Base-by-base conservation (phyloP, 1,140 invertebrate species). In the Drosophila setifemur region DNA sequence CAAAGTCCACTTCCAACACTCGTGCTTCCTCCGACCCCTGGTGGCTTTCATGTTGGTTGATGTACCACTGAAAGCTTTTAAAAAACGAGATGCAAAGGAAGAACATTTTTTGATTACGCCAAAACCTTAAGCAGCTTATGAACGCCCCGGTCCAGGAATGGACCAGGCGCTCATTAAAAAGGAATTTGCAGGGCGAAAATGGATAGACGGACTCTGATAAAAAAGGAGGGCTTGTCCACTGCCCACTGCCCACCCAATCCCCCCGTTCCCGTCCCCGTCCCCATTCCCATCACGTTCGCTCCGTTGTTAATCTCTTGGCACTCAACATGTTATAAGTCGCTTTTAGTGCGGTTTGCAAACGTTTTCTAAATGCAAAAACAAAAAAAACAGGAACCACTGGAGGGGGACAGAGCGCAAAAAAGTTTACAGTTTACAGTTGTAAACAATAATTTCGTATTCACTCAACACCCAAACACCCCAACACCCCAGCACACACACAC, bases 381-480 rank as follows among this genome's bases (percentile, higher is more conserved):
- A 60, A 21, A 35, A 43, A 67, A 48, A 43, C 42, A 23, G 43
- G 37, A 35, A 21, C 48, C 63, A 39, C 23, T 19, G 18, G 2
- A 16, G 19, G 37, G 25, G 44, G 26, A 16, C 29, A 4, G 44
- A 40, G 29, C 50, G 57, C 12, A 33, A 43, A n/a, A 40, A 48
- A 82, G 81, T 58, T 49, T 72, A 79, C 78, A 86, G 83, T 87
- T 86, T 79, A 87, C 82, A 83, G 82, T 82, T 86, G 82, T 86
- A 89, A 88, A 88, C 85, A 88, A 89, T 88, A 85, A 88, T 88
- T 88, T 88, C 54, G 79, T 72, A 88, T 88, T 88, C 85, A 88
- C 86, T 88, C 79, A 88, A 78, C 78, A 77, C 70, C 49, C 52
- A 48, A 45, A 70, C 66, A 73, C 55, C 66, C 69, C 69, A 72